phyloP scores from a whole-genome alignment of 2,888 invertebrate genomes.

The Caenorhabditis plicata region DNA sequence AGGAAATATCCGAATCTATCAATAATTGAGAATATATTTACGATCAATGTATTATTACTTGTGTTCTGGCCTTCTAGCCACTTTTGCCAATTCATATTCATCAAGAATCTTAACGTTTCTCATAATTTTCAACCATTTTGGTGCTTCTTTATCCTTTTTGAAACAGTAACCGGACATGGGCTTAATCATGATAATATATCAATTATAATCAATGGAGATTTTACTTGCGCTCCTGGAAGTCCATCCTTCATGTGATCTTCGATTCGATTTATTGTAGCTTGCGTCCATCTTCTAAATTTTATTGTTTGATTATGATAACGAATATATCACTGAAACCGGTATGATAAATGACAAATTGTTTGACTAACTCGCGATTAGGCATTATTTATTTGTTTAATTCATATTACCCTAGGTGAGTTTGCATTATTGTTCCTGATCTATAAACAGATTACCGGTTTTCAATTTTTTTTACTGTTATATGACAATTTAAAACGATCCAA shows the following conservation, averaged over 20 bases:
- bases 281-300: conserved; percentile 18
- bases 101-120: conserved; percentile 18
- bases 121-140: conserved; percentile 32
- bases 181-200: neutral
- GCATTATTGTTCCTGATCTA: too few relatives aligned
- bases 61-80: conserved; percentile 4
- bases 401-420: too few relatives aligned
- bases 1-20: conserved; percentile 40
- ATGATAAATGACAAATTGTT: too few relatives aligned
- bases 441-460: too few relatives aligned
- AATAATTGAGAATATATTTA: neutral
- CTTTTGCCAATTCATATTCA: conserved; percentile 4
- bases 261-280: conserved; percentile 10
- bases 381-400: too few relatives aligned
- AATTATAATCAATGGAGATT: too few relatives aligned
- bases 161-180: conserved; percentile 24
- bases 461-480: too few relatives aligned
- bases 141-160: conserved; percentile 3
- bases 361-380: too few relatives aligned
- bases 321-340: too few relatives aligned
- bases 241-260: conserved; percentile 14
- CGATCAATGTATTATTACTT: neutral
- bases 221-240: conserved; percentile 13
- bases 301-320: neutral
- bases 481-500: too few relatives aligned